These are phyloP conservation scores for Onychorhynchus coronatus DNA, from an alignment of 2,113 vertebrate genomes.

Conservation along the genomic window DNA sequence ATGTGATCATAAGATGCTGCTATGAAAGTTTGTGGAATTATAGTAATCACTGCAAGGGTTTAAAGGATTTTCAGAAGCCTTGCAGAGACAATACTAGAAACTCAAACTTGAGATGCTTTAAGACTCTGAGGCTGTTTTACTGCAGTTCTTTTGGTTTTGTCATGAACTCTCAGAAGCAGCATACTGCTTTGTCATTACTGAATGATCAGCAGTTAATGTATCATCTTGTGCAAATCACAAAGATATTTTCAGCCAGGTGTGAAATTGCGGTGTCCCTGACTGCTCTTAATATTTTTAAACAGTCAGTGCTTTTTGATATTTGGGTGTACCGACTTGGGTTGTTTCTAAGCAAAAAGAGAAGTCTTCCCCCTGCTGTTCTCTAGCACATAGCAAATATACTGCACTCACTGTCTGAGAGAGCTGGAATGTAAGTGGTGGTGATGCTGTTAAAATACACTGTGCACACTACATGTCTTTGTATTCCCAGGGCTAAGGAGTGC, in stretches of 20 bases:
- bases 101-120: rapidly evolving
- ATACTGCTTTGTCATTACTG: neutral
- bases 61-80: neutral
- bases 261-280: rapidly evolving
- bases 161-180: neutral
- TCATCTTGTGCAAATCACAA: neutral
- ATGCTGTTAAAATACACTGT: neutral
- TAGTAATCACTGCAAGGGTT: neutral
- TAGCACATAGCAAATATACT: neutral
- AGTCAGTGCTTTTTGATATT: neutral
- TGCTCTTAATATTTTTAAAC: rapidly evolving
- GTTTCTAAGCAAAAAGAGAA: neutral
- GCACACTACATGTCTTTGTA: rapidly evolving
- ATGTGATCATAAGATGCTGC: neutral
- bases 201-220: neutral
- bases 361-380: rapidly evolving
- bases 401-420: no score
- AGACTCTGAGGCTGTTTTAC: neutral
- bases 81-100: neutral
- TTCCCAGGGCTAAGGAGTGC: neutral
- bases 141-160: neutral
- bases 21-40: neutral
- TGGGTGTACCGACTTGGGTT: neutral
- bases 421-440: neutral
- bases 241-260: neutral